phyloP scores from a whole-genome alignment of 2,888 invertebrate species.

The Stenolophus ochropezus region DNA sequence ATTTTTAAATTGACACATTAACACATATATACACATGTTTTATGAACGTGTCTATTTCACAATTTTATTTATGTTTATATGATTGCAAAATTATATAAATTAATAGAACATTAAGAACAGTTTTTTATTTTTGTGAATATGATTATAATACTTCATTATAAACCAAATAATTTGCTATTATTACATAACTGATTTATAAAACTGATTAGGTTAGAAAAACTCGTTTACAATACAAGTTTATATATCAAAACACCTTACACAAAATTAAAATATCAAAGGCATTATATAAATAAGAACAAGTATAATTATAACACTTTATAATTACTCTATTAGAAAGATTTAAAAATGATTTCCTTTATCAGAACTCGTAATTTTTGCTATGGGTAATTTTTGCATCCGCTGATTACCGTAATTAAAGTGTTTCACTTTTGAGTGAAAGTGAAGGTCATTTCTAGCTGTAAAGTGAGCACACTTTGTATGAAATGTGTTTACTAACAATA shows the following conservation, averaged over 20 bases:
- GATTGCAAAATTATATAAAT: neutral
- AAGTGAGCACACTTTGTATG: neutral
- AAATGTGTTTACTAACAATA: neutral
- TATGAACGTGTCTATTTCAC: no score
- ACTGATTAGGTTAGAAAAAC: neutral
- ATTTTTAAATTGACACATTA: no score
- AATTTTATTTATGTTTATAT: neutral
- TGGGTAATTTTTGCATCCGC: slow-evolving; percentile 20
- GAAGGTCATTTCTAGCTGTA: slow-evolving; percentile 34
- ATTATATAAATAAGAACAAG: neutral
- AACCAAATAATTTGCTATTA: neutral
- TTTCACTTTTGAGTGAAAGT: slow-evolving; percentile 45
- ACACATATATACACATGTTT: no score
- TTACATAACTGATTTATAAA: neutral
- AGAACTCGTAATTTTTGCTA: neutral
- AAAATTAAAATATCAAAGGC: neutral
- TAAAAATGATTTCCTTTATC: neutral
- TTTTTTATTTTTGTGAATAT: neutral
- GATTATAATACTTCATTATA: neutral
- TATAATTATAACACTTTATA: neutral
- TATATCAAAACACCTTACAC: neutral
- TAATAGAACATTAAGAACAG: neutral
- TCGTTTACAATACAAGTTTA: neutral
- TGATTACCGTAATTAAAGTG: slow-evolving; percentile 40
- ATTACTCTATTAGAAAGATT: neutral